Base-by-base conservation (phyloP, 2,797 vertebrate species). In the Propithecus perrieri region DNA sequence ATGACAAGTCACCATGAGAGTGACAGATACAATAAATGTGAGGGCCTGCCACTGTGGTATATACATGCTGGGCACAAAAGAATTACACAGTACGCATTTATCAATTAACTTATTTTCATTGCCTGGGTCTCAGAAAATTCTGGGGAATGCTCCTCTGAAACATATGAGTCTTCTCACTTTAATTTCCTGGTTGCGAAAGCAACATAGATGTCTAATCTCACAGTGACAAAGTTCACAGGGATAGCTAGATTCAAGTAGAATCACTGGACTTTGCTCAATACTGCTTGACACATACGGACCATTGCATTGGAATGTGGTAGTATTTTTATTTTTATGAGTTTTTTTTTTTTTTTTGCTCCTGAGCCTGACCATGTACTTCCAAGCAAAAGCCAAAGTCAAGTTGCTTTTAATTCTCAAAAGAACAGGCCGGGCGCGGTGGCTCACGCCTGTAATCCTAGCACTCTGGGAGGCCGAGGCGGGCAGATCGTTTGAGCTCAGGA, bases 371-470 rank as follows among this genome's bases (percentile, higher is more conserved):
- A 26, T 18, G 15, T 33, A 76, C 28, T 89, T 92, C 48, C 30
- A 84, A 93, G 69, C 55, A 92, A 95, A 91, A 71, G 12, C 17
- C 59, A 76, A 83, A 93, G 72, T n/a, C 65, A 81, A 46, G 55
- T 55, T 92, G 89, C 57, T 94, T 97, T 67, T 87, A 91, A 90
- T 89, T 94, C 63, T 91, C 30, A 63, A 48, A 41, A 38, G 38
- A 41, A 41, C 41, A 41, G 41, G 41, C 41, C 5, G 41, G 6
- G 41, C 41, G 5, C 41, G 41, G 41, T 41, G 41, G 41, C 41
- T 41, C 41, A 41, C 41, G 41, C 41, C 41, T 41, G 41, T 41
- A 41, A 41, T 41, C 41, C 41, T 41, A 41, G 41, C 41, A 5
- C 41, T 41, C 41, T 41, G 41, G 41, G 41, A 41, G 41, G 41